Base-by-base conservation (phyloP, 1,140 invertebrate species). In the Drosophila grimshawi region DNA sequence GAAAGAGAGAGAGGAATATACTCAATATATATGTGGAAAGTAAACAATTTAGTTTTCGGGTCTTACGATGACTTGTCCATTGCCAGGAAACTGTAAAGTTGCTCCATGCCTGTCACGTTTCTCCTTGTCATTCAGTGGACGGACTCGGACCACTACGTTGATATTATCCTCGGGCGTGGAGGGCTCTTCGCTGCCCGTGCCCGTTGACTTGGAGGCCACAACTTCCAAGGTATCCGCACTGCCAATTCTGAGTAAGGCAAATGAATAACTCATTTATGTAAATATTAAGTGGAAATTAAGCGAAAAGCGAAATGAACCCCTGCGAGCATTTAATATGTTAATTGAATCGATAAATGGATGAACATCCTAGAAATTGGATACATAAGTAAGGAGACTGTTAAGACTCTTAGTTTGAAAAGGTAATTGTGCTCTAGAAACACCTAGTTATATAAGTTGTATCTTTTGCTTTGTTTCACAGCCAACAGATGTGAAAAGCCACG, bases 141-240 rank as follows among this genome's bases (percentile, higher is more conserved):
- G 93, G 7, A 96, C 95, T 85, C 96, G 94, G 51, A 97, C 95
- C 29, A 96, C 96, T 10, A 97, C 96, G 91, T 96, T 96, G 61
- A 97, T 96, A 81, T 96, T 96, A 81, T 96, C 96, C 86, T 96
- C 96, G n/a, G 93, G 93, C 41, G 92, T 92, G 29, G 92, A 92
- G 41, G 91, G 91, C 55, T 92, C 91, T 60, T 89, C 83, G 61
- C 91, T 92, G 51, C 83, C 82, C 10, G 83, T 92, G 30, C 81
- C 81, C 10, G 85, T 90, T 6, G 91, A 92, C 10, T 92, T 92
- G 32, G 91, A 92, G 45, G 91, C 91, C 4, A 92, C 86, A 37
- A 92, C 83, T 82, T 92, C 91, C 65, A 92, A 52, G 3, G 91
- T 92, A 62, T 92, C 91, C 7, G 91, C 91, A 51, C 91, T 92